Evolutionary conservation across 2,797 vertebrate genomes (phyloP).

Genomic region (Margarornis squamiger): DNA sequence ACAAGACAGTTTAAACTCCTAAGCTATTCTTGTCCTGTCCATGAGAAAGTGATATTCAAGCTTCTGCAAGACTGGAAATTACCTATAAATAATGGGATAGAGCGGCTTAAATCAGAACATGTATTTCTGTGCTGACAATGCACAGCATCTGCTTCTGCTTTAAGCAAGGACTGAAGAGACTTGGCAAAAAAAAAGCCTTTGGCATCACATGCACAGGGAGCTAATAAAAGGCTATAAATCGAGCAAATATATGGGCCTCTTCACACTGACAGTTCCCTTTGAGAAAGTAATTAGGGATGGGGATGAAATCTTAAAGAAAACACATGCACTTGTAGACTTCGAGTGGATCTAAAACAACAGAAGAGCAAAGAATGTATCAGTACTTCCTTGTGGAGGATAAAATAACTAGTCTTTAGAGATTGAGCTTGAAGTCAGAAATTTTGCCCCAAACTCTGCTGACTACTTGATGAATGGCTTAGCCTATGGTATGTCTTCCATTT

Average conservation of each 20-base stretch:
- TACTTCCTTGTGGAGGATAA: constrained; percentile 8
- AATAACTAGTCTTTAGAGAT: neutral
- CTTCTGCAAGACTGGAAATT: constrained; percentile 28
- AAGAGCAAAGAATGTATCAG: neutral
- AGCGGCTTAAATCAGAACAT: constrained; percentile 13
- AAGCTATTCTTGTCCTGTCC: neutral
- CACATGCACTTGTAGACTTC: constrained; percentile 1
- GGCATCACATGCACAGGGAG: constrained; percentile 19
- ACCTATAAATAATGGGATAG: constrained; percentile 35
- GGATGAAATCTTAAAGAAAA: constrained; percentile 52
- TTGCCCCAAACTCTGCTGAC: neutral
- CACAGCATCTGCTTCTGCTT: constrained; percentile 61
- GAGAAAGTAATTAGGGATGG: constrained; percentile 32
- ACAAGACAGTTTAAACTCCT: neutral
- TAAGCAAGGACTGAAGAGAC: constrained; percentile 35
- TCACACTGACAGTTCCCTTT: constrained; percentile 51
- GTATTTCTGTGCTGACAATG: constrained; percentile 46
- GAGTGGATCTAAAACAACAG: constrained; percentile 1
- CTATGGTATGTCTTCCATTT: neutral
- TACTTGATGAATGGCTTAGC: neutral
- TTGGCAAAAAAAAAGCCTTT: constrained; percentile 41
- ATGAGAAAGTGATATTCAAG: neutral
- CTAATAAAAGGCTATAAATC: constrained; percentile 58
- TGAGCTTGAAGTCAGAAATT: neutral
- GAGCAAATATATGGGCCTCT: constrained; percentile 46